phyloP scores from a whole-genome alignment of 2,888 invertebrate species.

The Watsonalla cultraria region DNA sequence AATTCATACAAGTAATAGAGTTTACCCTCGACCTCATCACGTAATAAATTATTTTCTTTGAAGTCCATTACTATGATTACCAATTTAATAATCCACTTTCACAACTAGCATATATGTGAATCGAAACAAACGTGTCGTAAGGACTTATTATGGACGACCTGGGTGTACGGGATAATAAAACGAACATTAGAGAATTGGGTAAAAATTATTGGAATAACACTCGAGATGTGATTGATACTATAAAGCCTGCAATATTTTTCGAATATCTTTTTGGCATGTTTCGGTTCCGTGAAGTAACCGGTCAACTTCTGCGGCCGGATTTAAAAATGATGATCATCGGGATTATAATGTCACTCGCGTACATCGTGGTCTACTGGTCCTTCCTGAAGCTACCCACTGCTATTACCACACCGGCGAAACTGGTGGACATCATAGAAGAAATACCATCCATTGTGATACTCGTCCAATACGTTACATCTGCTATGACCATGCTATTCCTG shows the following conservation, averaged over 20 bases:
- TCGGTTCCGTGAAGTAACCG: slow-evolving; percentile 28
- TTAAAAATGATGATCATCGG: slow-evolving; percentile 31
- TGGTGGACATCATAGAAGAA: slow-evolving; percentile 26
- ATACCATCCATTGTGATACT: slow-evolving; percentile 31
- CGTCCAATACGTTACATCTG: slow-evolving; percentile 30
- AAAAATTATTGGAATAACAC: slow-evolving; percentile 14
- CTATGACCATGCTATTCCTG: slow-evolving; percentile 27
- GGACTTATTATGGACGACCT: neutral
- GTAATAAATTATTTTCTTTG: slow-evolving; percentile 22
- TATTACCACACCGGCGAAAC: slow-evolving; percentile 11
- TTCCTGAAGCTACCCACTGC: slow-evolving; percentile 14
- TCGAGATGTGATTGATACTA: slow-evolving; percentile 17
- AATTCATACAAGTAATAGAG: neutral
- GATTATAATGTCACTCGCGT: slow-evolving; percentile 14
- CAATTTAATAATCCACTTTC: slow-evolving; percentile 1
- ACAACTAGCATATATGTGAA: neutral
- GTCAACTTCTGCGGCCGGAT: slow-evolving; percentile 23
- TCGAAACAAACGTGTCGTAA: neutral
- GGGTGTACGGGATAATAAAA: slow-evolving; percentile 4
- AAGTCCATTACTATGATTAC: slow-evolving; percentile 6
- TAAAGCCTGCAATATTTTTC: slow-evolving; percentile 28
- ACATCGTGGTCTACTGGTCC: slow-evolving; percentile 16
- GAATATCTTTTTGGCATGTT: slow-evolving; percentile 44
- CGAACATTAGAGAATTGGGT: slow-evolving; percentile 5
- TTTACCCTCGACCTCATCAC: slow-evolving; percentile 1